Evolutionary conservation across 2,888 invertebrate genomes (phyloP), one percentile per base, ranked within the genome.

Genomic region (Bellardia bayeri): DNA sequence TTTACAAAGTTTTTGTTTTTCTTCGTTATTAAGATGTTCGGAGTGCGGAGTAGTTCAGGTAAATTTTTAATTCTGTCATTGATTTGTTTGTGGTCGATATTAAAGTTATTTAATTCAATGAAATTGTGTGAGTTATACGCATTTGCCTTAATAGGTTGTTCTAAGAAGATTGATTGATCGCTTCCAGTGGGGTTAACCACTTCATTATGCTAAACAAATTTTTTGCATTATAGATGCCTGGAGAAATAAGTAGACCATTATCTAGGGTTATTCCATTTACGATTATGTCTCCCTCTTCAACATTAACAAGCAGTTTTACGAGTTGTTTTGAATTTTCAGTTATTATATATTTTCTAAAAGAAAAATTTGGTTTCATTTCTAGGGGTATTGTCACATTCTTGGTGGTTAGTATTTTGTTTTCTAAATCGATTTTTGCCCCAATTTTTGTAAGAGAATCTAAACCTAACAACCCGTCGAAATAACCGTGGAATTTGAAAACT

Each of bases 1-100:
- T 14, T 45, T 61, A 5, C 61, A 14, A 58, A 74, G 72, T 74
- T 74, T 58, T 14, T 58, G 56, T 58, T 74, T 74, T 58, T 74
- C 72, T 45, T 74, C 72, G 8, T 56, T 72, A 72, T 72, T 72
- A n/a, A 72, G 56, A 56, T 72, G 71, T 16, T 72, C 56, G n/a
- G n/a, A 13, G 56, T 72, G 2, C 71, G 71, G 23, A 72, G 71
- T 16, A 72, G 16, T 37, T 72, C 71, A 54, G 54, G 3, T 40
- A 72, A 56, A 58, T 72, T 72, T 56, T 2, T 16, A 72, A 40
- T 72, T 16, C 23, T 49, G 3, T 33, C n/a, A n/a, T n/a, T n/a
- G n/a, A n/a, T n/a, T n/a, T n/a, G n/a, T n/a, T n/a, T n/a, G n/a
- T n/a, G n/a, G n/a, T 69, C 8, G 2, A 51, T 69, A 33, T 69